Evolutionary conservation across 2,797 vertebrate species (phyloP).

Genomic region (Enteromius thamalakanensis): DNA sequence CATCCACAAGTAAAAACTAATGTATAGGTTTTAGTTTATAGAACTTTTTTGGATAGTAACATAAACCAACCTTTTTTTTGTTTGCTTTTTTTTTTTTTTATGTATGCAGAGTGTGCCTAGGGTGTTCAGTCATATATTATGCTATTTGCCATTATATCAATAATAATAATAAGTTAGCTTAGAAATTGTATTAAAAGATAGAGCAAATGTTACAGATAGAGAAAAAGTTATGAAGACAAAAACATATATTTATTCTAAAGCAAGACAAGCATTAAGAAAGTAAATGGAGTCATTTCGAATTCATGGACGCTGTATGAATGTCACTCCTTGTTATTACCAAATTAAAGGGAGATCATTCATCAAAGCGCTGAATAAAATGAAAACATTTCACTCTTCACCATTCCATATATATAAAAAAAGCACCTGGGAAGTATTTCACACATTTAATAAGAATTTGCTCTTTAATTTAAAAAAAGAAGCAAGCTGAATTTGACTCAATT

Average conservation of each 20-base stretch:
- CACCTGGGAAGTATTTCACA: constrained; percentile 49
- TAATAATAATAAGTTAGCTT: too few species aligned
- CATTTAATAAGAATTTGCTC: constrained; percentile 54
- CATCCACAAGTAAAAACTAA: background rate
- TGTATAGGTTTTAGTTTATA: background rate
- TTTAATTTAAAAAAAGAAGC: constrained; percentile 55
- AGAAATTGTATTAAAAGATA: background rate
- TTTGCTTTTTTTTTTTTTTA: too few species aligned
- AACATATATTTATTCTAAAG: background rate
- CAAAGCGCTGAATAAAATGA: background rate
- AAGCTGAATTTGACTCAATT: constrained; percentile 47
- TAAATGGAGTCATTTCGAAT: background rate
- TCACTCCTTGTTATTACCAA: background rate
- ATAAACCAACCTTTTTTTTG: too few species aligned
- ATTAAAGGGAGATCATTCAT: background rate
- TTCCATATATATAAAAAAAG: constrained; percentile 20
- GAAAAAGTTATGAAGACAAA: background rate
- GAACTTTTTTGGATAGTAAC: background rate
- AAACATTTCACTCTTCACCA: constrained; percentile 21
- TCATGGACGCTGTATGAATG: background rate
- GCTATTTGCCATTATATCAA: background rate
- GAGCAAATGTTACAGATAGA: background rate
- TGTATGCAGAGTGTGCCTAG: background rate
- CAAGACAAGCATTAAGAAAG: background rate
- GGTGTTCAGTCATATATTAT: background rate